These are phyloP conservation scores for Oscheius sp. DNA, from an alignment of 2,888 invertebrate genomes.

Conservation along the genomic window DNA sequence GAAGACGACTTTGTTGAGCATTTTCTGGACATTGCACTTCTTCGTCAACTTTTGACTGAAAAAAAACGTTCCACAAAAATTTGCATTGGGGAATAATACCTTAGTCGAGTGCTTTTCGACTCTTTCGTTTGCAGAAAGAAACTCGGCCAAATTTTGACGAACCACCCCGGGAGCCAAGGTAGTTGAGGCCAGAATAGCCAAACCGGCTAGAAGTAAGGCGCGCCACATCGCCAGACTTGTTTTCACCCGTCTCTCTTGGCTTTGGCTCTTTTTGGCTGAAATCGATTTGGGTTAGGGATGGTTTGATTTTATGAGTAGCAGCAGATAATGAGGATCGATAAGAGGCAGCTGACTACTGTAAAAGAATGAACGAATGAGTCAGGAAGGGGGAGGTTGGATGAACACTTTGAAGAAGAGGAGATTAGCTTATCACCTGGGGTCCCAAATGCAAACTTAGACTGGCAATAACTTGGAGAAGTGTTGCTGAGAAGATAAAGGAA, in stretches of 20 bases:
- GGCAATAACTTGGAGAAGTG: too few species aligned
- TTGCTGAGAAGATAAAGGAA: too few species aligned
- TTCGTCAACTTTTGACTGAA: conserved; percentile 2
- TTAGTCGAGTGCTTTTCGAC: background rate
- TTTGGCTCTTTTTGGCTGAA: background rate
- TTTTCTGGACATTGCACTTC: conserved; percentile 3
- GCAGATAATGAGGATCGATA: conserved; percentile 21
- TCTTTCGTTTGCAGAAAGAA: too few species aligned
- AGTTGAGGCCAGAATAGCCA: conserved; percentile 8
- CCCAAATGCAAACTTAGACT: too few species aligned
- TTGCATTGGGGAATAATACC: background rate
- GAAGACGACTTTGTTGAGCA: conserved; percentile 20
- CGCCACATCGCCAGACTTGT: conserved; percentile 16
- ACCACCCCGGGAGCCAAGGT: conserved; percentile 6
- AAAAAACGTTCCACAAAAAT: background rate
- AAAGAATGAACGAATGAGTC: conserved; percentile 3
- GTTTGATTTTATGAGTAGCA: conserved; percentile 2
- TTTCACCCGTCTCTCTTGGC: too few species aligned
- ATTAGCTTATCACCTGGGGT: too few species aligned
- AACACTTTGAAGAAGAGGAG: background rate
- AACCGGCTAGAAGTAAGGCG: conserved; percentile 13
- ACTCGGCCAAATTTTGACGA: too few species aligned
- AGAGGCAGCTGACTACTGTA: conserved; percentile 18
- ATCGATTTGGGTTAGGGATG: background rate
- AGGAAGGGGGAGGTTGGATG: background rate